phyloP scores from a whole-genome alignment of 1,140 invertebrate genomes.

The Oreohelix idahoensis region DNA sequence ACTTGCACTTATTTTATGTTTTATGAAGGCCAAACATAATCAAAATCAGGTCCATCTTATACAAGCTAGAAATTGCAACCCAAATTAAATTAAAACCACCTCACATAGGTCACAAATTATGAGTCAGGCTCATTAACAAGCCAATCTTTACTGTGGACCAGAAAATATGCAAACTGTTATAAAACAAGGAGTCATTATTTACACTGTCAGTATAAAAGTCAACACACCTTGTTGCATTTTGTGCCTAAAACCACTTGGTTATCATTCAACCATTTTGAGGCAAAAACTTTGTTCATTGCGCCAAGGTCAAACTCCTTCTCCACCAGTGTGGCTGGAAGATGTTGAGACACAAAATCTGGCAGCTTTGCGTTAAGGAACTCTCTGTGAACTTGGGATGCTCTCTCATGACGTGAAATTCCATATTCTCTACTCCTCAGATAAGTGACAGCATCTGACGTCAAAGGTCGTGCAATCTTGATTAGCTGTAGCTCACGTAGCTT shows the following conservation, averaged over 20 bases:
- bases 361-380: conserved; percentile 42
- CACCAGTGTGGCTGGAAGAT: conserved; percentile 61
- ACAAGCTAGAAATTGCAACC: no score
- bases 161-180: no score
- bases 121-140: no score
- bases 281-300: conserved; percentile 92
- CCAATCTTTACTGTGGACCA: no score
- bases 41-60: no score
- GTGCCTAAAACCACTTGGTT: conserved; percentile 95
- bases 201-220: not conserved
- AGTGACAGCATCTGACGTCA: not conserved
- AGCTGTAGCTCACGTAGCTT: not conserved
- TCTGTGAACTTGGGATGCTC: conserved; percentile 22
- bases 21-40: no score
- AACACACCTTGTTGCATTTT: conserved; percentile 91
- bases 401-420: conserved; percentile 39
- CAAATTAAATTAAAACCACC: no score
- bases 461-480: not conserved
- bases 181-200: no score
- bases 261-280: conserved; percentile 95
- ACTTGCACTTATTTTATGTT: no score
- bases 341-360: conserved; percentile 53
- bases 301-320: conserved; percentile 70
- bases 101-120: no score
- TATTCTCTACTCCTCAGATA: conserved; percentile 26